phyloP scores from a whole-genome alignment of 2,113 vertebrate species.

The Polyodon spathula region DNA sequence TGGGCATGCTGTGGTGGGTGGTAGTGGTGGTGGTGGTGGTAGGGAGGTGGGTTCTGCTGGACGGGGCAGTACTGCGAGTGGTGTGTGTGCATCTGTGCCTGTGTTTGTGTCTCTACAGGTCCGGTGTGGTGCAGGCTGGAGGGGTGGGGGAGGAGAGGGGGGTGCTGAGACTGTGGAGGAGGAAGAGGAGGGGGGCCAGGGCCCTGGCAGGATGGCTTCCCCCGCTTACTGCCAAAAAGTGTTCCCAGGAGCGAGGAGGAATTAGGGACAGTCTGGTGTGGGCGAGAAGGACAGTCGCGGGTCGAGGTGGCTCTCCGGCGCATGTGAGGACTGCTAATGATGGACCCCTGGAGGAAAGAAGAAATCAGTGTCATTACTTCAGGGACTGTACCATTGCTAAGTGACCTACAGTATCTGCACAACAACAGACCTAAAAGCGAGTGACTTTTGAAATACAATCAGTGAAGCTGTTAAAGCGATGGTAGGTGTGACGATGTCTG shows the following conservation, averaged over 20 bases:
- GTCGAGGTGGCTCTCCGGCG: conserved; percentile 78
- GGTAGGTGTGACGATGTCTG: no score
- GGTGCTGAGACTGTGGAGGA: conserved; percentile 52
- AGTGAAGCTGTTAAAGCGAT: no score
- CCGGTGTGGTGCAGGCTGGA: conserved; percentile 61
- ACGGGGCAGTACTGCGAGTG: conserved; percentile 76
- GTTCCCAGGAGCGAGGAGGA: conserved; percentile 90
- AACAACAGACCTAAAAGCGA: not conserved
- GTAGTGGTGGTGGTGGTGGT: conserved; percentile 91
- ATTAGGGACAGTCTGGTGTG: conserved; percentile 78
- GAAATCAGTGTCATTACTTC: conserved; percentile 19
- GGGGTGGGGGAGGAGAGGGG: conserved; percentile 62
- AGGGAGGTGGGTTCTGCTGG: conserved; percentile 83
- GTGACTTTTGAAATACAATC: no score
- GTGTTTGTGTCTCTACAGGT: conserved; percentile 53
- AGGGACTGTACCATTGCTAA: not conserved
- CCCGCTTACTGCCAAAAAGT: conserved; percentile 78
- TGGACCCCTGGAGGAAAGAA: conserved; percentile 79
- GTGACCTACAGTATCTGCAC: not conserved
- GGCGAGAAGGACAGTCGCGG: conserved; percentile 83
- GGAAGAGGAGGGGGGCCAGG: conserved; percentile 49
- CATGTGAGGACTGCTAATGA: conserved; percentile 97
- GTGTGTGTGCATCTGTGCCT: conserved; percentile 56
- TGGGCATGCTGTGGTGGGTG: conserved; percentile 77
- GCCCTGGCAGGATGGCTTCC: conserved; percentile 68